These are phyloP conservation scores for Osmerus eperlanus DNA, from an alignment of 2,113 vertebrate genomes.

Conservation along the genomic window DNA sequence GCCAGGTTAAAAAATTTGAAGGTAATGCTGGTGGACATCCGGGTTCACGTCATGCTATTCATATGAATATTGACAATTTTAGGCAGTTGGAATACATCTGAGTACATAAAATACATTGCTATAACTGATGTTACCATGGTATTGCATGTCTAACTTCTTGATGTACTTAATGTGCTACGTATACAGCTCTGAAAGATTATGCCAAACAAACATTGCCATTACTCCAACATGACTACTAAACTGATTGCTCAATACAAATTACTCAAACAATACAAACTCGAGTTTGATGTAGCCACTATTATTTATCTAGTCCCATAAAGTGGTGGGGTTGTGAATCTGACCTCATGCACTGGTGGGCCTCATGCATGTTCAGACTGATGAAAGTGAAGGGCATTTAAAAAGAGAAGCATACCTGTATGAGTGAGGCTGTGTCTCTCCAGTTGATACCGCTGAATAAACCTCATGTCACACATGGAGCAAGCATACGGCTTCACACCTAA, in stretches of 20 bases:
- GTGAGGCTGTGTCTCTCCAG: conserved; percentile 73
- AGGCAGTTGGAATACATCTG: conserved; percentile 69
- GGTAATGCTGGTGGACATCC: background rate
- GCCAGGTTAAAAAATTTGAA: conserved; percentile 5
- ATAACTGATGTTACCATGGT: conserved; percentile 37
- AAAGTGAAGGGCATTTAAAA: conserved; percentile 9
- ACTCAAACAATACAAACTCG: conserved; percentile 54
- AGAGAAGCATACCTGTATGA: conserved; percentile 64
- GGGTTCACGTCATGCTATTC: conserved; percentile 51
- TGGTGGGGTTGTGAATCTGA: background rate
- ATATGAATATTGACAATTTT: conserved; percentile 60
- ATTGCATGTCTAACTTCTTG: background rate
- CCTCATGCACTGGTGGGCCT: conserved; percentile 10
- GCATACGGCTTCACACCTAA: conserved; percentile 72
- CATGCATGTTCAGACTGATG: conserved; percentile 43
- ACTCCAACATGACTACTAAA: background rate
- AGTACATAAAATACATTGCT: conserved; percentile 48
- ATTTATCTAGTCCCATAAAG: conserved; percentile 9
- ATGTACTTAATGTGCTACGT: no score
- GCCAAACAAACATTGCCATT: no score
- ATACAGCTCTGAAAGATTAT: no score
- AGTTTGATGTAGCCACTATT: conserved; percentile 62
- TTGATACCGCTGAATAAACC: conserved; percentile 72
- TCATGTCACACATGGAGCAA: conserved; percentile 74
- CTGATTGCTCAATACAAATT: background rate